Conservation (phyloP, 2,888 invertebrate species). For the Epinotia brunnichana region DNA sequence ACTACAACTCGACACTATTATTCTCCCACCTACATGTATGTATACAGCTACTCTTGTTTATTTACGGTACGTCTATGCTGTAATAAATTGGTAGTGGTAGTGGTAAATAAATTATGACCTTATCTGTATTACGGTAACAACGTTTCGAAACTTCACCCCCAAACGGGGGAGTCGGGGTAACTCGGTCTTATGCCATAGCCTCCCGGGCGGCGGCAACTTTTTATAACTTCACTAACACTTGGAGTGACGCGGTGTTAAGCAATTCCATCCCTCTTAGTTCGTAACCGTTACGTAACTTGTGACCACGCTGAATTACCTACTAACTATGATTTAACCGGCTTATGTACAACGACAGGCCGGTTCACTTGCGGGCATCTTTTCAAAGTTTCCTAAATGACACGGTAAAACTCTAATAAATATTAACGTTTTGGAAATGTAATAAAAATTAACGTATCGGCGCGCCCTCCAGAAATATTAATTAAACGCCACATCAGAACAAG, state of each 20-base stretch:
- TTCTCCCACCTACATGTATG: neutral
- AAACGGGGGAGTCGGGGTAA: conserved; percentile 53
- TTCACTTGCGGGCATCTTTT: conserved; percentile 23
- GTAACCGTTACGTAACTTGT: conserved; percentile 35
- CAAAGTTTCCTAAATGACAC: conserved; percentile 48
- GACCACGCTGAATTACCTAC: conserved; percentile 11
- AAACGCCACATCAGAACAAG: conserved; percentile 52
- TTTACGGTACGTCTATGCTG: neutral
- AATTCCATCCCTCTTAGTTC: conserved; percentile 46
- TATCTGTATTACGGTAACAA: conserved; percentile 64
- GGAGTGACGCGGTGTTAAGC: conserved; percentile 57
- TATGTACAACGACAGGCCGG: neutral
- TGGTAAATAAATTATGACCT: conserved; percentile 68
- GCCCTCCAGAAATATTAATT: conserved; percentile 68
- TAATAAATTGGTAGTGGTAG: conserved; percentile 27
- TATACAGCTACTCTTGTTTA: neutral
- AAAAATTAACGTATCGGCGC: conserved; percentile 51
- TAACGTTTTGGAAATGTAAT: conserved; percentile 70
- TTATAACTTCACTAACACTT: conserved; percentile 61
- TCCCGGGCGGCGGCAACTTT: conserved; percentile 59
- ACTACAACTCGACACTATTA: conserved; percentile 6
- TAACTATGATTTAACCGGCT: conserved; percentile 26
- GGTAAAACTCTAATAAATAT: conserved; percentile 60
- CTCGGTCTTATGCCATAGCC: conserved; percentile 58
- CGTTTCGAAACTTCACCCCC: conserved; percentile 60